phyloP scores from a whole-genome alignment of 2,797 vertebrate species.

The Eidolon dupreanum region DNA sequence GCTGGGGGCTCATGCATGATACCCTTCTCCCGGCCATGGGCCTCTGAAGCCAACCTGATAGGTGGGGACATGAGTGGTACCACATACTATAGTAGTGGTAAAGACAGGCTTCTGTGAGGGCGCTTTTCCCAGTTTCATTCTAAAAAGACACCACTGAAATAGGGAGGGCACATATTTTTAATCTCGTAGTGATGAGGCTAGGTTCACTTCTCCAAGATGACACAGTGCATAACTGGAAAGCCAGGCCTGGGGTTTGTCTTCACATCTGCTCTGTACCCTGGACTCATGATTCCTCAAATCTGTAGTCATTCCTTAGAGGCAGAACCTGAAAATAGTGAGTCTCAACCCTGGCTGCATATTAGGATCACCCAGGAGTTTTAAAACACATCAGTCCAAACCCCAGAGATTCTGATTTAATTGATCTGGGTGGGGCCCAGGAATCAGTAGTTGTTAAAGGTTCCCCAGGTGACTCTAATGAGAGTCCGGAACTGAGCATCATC shows the following conservation, averaged over 20 bases:
- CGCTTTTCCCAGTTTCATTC: neutral
- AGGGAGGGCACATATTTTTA: neutral
- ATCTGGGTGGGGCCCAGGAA: neutral
- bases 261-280: neutral
- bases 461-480: neutral
- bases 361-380: neutral
- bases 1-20: neutral
- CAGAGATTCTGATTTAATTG: slow-evolving; percentile 43
- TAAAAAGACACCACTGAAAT: neutral
- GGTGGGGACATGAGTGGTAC: neutral
- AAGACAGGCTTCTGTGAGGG: neutral
- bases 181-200: neutral
- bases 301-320: neutral
- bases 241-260: neutral
- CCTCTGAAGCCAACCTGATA: neutral
- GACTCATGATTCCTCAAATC: neutral
- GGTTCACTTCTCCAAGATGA: neutral
- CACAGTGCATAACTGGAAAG: neutral
- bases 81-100: neutral
- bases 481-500: neutral
- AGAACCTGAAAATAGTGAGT: neutral
- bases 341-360: neutral
- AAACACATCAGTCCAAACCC: neutral
- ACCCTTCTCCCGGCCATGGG: neutral
- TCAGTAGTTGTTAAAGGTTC: neutral